Conservation (phyloP, 1,140 invertebrate species). For the Caenorhabditis remanei region DNA sequence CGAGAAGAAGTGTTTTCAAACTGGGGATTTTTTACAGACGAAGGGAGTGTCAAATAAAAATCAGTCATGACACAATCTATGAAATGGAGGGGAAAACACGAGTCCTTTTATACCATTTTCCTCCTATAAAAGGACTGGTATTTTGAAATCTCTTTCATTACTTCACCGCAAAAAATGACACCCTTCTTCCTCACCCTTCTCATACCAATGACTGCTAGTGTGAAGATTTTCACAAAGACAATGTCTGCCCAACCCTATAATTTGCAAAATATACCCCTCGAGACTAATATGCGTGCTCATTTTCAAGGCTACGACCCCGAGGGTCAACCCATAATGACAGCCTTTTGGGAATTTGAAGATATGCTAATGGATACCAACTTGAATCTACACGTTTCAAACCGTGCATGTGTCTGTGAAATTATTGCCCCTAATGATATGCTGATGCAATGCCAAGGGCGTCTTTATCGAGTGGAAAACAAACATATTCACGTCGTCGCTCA, state of each 20-base stretch:
- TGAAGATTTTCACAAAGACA: background rate
- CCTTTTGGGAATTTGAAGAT: background rate
- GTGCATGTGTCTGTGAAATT: background rate
- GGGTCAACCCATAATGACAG: background rate
- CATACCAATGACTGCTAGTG: background rate
- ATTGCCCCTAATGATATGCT: background rate
- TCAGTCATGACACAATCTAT: background rate
- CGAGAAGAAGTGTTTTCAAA: slow-evolving; percentile 5
- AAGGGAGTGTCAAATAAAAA: background rate
- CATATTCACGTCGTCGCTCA: background rate
- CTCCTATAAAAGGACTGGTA: background rate
- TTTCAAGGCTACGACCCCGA: background rate
- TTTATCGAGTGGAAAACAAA: background rate
- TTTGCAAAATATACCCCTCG: background rate
- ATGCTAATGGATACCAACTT: background rate
- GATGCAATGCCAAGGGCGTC: background rate
- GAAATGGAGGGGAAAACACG: background rate
- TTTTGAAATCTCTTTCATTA: background rate
- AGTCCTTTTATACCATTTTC: background rate
- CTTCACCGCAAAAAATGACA: background rate
- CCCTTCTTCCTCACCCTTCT: too few relatives aligned
- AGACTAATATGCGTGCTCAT: background rate
- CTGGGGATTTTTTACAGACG: background rate
- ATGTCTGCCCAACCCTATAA: background rate
- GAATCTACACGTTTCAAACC: background rate